Conservation (phyloP, 2,797 vertebrate genomes). For the Fistularia tabacaria region DNA sequence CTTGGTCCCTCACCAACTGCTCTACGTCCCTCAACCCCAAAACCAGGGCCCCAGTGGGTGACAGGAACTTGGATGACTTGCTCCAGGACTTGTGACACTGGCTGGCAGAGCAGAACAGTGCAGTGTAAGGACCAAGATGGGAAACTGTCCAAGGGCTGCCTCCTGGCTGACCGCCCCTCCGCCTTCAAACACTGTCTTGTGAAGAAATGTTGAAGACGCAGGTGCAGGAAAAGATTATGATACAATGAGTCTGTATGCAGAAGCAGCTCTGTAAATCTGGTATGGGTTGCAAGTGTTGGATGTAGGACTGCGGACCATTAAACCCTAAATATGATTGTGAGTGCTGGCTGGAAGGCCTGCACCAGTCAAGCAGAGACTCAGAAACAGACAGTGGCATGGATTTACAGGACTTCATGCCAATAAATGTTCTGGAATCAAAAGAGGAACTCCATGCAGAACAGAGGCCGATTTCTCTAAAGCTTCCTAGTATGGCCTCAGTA, state of each 20-base stretch:
- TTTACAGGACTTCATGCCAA: constrained; percentile 22
- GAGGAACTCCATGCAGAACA: constrained; percentile 25
- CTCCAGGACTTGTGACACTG: constrained; percentile 92
- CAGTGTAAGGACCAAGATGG: constrained; percentile 89
- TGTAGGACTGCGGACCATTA: constrained; percentile 32
- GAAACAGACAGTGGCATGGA: constrained; percentile 22
- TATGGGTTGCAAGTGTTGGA: constrained; percentile 33
- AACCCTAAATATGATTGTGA: constrained; percentile 35
- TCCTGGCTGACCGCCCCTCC: constrained; percentile 82
- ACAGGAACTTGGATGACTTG: constrained; percentile 91
- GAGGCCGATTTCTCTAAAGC: constrained; percentile 1
- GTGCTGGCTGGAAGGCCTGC: constrained; percentile 29
- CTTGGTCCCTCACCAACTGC: constrained; percentile 54
- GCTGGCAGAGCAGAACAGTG: constrained; percentile 97
- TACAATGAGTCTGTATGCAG: neutral
- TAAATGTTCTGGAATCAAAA: constrained; percentile 33
- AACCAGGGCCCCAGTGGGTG: constrained; percentile 81
- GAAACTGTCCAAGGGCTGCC: constrained; percentile 89
- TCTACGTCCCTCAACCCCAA: constrained; percentile 29
- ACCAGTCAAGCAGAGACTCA: constrained; percentile 22
- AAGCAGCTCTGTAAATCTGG: constrained; percentile 21
- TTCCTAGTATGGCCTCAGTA: constrained; percentile 9
- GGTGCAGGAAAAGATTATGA: neutral
- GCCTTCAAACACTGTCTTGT: constrained; percentile 93
- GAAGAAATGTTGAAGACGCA: constrained; percentile 84